phyloP scores from a whole-genome alignment of 2,888 invertebrate genomes.

The Sphaerophoria taeniata region DNA sequence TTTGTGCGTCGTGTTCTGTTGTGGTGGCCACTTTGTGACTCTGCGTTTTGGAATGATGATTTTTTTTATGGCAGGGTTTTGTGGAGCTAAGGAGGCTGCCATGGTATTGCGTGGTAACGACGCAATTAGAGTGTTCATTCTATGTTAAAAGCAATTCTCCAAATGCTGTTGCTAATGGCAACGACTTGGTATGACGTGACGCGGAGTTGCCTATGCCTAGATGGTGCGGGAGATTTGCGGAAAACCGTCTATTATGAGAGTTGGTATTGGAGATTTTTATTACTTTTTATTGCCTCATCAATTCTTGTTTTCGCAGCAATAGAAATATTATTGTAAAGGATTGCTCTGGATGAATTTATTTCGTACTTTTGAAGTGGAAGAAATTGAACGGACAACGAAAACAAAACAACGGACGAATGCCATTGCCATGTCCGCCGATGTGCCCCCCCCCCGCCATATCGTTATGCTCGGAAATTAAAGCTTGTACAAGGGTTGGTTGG shows the following conservation, averaged over 20 bases:
- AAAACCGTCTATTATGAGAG: slow-evolving; percentile 39
- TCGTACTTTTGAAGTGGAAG: slow-evolving; percentile 49
- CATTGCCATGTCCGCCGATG: not conserved
- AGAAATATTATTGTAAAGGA: slow-evolving; percentile 74
- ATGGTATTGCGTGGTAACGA: slow-evolving; percentile 71
- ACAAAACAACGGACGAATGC: not conserved
- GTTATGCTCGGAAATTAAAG: not conserved
- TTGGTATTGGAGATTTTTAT: slow-evolving; percentile 54
- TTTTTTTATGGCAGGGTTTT: not conserved
- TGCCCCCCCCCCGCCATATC: no score
- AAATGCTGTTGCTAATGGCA: slow-evolving; percentile 46
- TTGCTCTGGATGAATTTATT: slow-evolving; percentile 68
- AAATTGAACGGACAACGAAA: slow-evolving; percentile 19
- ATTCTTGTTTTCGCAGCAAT: slow-evolving; percentile 71
- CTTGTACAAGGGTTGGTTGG: not conserved
- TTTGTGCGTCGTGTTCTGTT: slow-evolving; percentile 57
- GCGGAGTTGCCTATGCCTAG: slow-evolving; percentile 20
- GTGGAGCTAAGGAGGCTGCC: slow-evolving; percentile 19
- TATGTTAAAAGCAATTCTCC: slow-evolving; percentile 66
- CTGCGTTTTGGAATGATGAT: slow-evolving; percentile 15
- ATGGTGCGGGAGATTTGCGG: slow-evolving; percentile 42
- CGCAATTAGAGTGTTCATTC: slow-evolving; percentile 70
- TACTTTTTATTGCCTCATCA: slow-evolving; percentile 73
- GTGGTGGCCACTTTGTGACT: slow-evolving; percentile 70
- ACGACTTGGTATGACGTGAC: slow-evolving; percentile 11